A percentile compares a stretch with the other conserved stretches of the same genome.
Conservation (phyloP, 2,113 vertebrate species). For the Actenoides hombroni region DNA sequence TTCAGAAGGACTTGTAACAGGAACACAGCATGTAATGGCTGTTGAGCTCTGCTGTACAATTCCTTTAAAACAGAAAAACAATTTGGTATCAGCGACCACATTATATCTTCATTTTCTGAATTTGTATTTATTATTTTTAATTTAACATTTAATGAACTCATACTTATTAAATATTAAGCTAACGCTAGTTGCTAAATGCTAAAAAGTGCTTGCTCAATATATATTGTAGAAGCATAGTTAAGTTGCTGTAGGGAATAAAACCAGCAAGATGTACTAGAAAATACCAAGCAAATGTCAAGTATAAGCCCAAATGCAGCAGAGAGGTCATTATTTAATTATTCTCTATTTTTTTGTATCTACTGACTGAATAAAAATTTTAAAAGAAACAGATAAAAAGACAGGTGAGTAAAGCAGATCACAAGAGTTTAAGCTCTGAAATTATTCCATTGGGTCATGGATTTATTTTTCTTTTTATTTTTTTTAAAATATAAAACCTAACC, state of each 20-base stretch:
- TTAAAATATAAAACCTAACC: neutral
- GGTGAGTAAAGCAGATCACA: neutral
- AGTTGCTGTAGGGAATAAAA: neutral
- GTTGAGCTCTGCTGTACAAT: neutral
- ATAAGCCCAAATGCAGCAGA: neutral
- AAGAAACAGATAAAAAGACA: neutral
- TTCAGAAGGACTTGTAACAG: neutral
- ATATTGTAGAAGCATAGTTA: neutral
- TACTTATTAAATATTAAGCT: neutral
- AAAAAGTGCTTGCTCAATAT: neutral
- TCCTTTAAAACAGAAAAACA: neutral
- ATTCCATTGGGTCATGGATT: neutral
- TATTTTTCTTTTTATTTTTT: neutral
- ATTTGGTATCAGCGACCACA: neutral
- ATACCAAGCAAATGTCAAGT: constrained; percentile 26
- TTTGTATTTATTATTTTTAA: neutral
- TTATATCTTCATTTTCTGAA: neutral
- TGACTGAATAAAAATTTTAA: neutral
- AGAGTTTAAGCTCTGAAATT: neutral
- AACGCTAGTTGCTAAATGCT: neutral
- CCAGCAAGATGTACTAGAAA: neutral
- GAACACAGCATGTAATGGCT: neutral
- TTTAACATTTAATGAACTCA: neutral
- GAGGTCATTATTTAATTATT: neutral
- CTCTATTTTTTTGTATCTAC: neutral